Conservation (phyloP, 2,888 invertebrate genomes). For the Anarsia innoxiella region DNA sequence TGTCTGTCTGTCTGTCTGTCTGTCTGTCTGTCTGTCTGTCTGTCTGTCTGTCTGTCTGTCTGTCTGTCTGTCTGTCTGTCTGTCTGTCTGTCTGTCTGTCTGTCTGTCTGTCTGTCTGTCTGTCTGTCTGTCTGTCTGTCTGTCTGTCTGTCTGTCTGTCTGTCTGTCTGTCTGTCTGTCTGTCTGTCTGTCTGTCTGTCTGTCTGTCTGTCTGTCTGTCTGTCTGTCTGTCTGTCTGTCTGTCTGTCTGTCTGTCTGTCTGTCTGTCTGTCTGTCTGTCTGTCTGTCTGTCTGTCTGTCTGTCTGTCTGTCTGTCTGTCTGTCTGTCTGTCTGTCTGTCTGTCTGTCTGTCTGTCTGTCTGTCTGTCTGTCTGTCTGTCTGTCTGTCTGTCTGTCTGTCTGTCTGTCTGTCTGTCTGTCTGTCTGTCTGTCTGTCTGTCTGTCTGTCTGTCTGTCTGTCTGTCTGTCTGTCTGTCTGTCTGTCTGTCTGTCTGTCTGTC, state of each 20-base stretch:
- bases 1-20: constrained; percentile 1
- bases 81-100: constrained; percentile 1
- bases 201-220: constrained; percentile 1
- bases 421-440: constrained; percentile 1
- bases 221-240: constrained; percentile 1
- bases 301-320: constrained; percentile 1
- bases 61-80: constrained; percentile 1
- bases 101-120: constrained; percentile 1
- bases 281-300: constrained; percentile 1
- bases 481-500: constrained; percentile 1
- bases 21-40: constrained; percentile 1
- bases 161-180: constrained; percentile 1
- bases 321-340: constrained; percentile 1
- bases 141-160: constrained; percentile 1
- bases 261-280: constrained; percentile 1
- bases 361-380: constrained; percentile 1
- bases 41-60: constrained; percentile 1
- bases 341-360: constrained; percentile 1
- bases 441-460: constrained; percentile 1
- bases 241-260: constrained; percentile 1
- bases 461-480: constrained; percentile 1
- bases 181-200: constrained; percentile 1
- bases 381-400: constrained; percentile 1
- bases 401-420: constrained; percentile 1
- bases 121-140: constrained; percentile 1